Evolutionary conservation across 2,797 vertebrate species (phyloP).

Genomic region (Graptemys geographica): DNA sequence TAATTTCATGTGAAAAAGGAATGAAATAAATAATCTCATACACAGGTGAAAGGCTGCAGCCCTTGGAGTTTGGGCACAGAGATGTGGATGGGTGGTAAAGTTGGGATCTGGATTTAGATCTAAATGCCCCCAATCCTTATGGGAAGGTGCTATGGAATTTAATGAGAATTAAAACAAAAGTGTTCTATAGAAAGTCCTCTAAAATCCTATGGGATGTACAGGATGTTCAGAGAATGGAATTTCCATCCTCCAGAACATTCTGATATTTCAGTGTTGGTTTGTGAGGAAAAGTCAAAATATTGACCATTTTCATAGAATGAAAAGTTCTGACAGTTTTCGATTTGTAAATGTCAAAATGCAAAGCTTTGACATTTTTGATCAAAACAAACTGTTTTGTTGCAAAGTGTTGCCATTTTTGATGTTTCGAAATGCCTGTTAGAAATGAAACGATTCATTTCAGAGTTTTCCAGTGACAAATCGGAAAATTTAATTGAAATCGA

Average conservation of each 20-base stretch:
- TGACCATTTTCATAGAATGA: too few species aligned
- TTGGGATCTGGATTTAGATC: neutral
- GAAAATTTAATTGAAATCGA: too few species aligned
- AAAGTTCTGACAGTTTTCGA: neutral
- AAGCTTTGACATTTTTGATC: slow-evolving; percentile 13
- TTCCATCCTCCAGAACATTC: neutral
- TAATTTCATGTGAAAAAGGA: neutral
- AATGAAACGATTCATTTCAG: too few species aligned
- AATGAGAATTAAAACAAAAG: neutral
- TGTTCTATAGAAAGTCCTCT: too few species aligned
- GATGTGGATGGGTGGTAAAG: too few species aligned
- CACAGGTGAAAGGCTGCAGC: neutral
- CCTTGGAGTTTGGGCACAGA: neutral
- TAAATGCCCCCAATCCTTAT: neutral
- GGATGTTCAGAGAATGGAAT: neutral
- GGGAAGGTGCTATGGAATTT: neutral
- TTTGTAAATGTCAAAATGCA: neutral
- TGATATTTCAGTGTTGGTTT: neutral
- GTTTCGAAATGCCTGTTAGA: too few species aligned
- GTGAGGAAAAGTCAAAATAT: neutral
- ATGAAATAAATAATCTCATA: neutral
- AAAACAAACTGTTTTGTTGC: neutral
- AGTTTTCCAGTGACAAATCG: too few species aligned
- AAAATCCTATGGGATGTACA: too few species aligned
- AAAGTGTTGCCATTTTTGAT: too few species aligned